These are phyloP conservation scores for Mionectes olivaceus DNA, from an alignment of 2,797 vertebrate species.

Conservation along the genomic window DNA sequence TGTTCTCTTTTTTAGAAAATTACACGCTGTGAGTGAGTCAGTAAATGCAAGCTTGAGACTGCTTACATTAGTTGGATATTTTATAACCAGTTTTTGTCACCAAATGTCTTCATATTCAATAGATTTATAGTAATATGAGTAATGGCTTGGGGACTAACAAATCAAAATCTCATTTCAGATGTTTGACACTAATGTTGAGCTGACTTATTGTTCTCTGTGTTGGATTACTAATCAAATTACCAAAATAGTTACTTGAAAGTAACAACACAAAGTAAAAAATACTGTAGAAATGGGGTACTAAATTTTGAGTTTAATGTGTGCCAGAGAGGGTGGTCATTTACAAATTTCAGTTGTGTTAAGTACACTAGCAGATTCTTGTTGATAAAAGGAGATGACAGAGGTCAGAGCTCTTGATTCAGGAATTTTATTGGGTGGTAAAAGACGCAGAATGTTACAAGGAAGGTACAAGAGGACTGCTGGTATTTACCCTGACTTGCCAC, in stretches of 20 bases:
- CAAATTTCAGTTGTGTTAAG: conserved; percentile 33
- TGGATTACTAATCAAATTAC: conserved; percentile 82
- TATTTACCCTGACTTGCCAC: conserved; percentile 20
- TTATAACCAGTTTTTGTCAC: conserved; percentile 75
- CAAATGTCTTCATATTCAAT: conserved; percentile 79
- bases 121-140: conserved; percentile 82
- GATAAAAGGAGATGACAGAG: neutral
- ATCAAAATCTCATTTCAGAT: conserved; percentile 91
- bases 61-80: conserved; percentile 65
- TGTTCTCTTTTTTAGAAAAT: conserved; percentile 62
- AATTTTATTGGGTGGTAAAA: neutral
- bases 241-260: conserved; percentile 68
- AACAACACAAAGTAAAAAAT: conserved; percentile 45
- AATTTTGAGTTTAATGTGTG: neutral
- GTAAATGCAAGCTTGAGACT: conserved; percentile 61
- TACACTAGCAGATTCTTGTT: neutral
- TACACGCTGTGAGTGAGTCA: conserved; percentile 45
- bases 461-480: neutral
- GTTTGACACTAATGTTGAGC: conserved; percentile 82
- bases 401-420: neutral
- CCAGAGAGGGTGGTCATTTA: neutral
- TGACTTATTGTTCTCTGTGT: conserved; percentile 83
- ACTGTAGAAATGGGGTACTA: neutral
- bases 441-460: neutral
- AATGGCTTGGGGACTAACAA: conserved; percentile 83